A percentile compares a stretch with the other conserved stretches of the same genome.
Conservation (phyloP, 2,797 vertebrate species). For the Eremophila alpestris region DNA sequence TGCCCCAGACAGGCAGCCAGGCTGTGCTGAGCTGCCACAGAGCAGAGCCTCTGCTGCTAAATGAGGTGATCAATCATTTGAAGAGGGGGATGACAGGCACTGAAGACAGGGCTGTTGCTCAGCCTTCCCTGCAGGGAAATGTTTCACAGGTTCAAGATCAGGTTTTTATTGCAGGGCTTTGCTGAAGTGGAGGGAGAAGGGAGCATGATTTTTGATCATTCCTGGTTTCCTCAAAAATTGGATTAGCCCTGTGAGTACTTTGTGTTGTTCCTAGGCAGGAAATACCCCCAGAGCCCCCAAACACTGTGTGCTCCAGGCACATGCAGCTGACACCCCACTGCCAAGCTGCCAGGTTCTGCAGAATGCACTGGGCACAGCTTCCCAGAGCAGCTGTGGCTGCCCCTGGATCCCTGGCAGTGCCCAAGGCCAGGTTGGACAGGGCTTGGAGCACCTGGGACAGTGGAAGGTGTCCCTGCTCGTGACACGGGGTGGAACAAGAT, state of each 20-base stretch:
- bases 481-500: not conserved
- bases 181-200: not conserved
- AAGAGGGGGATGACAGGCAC: not conserved
- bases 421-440: not conserved
- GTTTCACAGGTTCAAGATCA: not conserved
- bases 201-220: fast-evolving
- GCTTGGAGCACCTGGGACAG: not conserved
- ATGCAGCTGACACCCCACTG: not conserved
- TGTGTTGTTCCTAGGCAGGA: not conserved
- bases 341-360: not conserved
- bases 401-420: too few relatives aligned
- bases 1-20: not conserved
- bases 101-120: not conserved
- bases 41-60: not conserved
- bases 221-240: not conserved
- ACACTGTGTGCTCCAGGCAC: not conserved
- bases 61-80: not conserved
- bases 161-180: not conserved
- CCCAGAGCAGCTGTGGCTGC: not conserved
- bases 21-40: not conserved
- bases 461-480: not conserved
- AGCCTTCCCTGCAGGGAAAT: not conserved
- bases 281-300: not conserved
- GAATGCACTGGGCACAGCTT: not conserved
- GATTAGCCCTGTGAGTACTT: not conserved